phyloP scores from a whole-genome alignment of 2,797 vertebrate genomes.

The Peromyscus nudipes region DNA sequence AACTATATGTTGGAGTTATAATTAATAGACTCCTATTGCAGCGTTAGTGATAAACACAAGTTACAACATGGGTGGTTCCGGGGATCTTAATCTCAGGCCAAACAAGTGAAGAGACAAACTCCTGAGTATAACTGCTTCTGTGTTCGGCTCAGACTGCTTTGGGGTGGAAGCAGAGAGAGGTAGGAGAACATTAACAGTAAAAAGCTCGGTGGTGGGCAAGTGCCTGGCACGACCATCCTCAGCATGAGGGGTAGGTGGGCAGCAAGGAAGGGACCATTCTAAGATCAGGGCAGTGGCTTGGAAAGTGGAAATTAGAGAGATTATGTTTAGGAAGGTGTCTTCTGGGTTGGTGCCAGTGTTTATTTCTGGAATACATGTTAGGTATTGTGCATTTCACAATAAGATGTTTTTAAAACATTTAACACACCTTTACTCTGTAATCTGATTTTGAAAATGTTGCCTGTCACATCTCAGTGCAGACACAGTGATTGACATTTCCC shows the following conservation, averaged over 20 bases:
- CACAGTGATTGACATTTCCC: slow-evolving; percentile 24
- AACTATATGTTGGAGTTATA: not conserved
- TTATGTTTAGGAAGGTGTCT: not conserved
- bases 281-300: not conserved
- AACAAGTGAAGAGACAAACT: not conserved
- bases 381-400: not conserved
- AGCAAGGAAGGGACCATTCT: not conserved
- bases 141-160: not conserved
- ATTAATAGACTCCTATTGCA: not conserved
- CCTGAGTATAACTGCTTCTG: not conserved
- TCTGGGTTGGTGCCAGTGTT: not conserved
- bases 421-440: not conserved
- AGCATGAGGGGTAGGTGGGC: not conserved
- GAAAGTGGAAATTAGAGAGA: not conserved
- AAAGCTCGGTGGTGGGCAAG: not conserved
- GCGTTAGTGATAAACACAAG: not conserved
- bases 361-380: not conserved
- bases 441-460: not conserved
- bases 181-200: not conserved
- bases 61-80: not conserved
- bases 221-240: not conserved
- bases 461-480: slow-evolving; percentile 24
- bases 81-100: not conserved
- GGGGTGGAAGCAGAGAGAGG: not conserved
- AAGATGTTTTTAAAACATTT: not conserved